phyloP scores from a whole-genome alignment of 2,113 vertebrate genomes.

The Malurus cyaneus region DNA sequence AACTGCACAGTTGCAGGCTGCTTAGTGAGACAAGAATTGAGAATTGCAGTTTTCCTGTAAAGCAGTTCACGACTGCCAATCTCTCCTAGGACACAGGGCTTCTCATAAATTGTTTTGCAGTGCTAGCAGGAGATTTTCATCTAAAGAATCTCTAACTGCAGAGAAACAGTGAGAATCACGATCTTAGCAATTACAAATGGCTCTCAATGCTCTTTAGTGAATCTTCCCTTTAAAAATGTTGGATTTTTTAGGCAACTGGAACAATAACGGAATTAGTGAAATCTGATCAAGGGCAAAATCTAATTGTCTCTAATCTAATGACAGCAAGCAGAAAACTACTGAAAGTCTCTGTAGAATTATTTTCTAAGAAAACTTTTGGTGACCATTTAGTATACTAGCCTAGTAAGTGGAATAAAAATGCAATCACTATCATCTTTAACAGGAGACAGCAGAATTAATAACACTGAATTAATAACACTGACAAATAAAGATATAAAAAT shows the following conservation, averaged over 20 bases:
- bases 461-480: not conserved
- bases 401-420: conserved; percentile 38
- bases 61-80: not conserved
- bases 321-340: not conserved
- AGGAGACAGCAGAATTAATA: conserved; percentile 20
- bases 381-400: not conserved
- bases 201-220: not conserved
- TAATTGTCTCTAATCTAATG: not conserved
- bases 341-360: not conserved
- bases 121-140: not conserved
- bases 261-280: not conserved
- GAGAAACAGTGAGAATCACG: not conserved
- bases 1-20: not conserved
- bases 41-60: not conserved
- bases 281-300: conserved; percentile 7
- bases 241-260: not conserved
- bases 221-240: conserved; percentile 19
- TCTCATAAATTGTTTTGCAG: not conserved
- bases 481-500: conserved; percentile 45
- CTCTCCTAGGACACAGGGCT: not conserved
- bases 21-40: not conserved
- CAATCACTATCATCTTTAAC: conserved; percentile 30
- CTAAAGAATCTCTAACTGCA: not conserved
- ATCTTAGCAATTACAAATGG: not conserved
- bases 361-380: not conserved